Conservation (phyloP, 2,113 vertebrate species). For the Vulpes vulpes region DNA sequence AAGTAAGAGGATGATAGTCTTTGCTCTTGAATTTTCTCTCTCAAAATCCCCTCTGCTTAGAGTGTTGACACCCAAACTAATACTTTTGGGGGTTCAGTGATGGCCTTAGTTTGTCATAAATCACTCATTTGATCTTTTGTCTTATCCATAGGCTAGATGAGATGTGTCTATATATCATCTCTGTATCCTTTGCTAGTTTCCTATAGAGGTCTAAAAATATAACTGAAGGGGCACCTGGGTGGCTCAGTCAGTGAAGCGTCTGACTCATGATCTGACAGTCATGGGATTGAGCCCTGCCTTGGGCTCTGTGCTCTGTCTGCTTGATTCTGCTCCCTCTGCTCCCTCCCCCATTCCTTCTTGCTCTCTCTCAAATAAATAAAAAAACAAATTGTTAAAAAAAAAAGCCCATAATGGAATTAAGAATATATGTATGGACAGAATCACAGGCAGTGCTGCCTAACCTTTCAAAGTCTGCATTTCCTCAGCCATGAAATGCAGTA, state of each 20-base stretch:
- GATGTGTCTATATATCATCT: not conserved
- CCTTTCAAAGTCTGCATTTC: not conserved
- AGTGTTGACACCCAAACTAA: not conserved
- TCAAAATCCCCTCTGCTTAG: not conserved
- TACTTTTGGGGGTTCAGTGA: not conserved
- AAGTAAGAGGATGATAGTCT: not conserved
- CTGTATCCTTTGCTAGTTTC: not conserved
- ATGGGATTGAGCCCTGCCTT: not conserved
- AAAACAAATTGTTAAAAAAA: not conserved
- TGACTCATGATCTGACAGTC: not conserved
- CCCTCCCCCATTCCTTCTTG: not conserved
- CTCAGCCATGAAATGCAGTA: not conserved
- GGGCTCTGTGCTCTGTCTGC: not conserved
- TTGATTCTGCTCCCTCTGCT: not conserved
- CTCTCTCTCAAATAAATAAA: not conserved
- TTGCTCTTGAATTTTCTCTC: not conserved
- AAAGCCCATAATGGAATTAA: not conserved
- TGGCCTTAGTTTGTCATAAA: not conserved
- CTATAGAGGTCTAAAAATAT: not conserved
- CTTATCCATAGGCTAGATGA: not conserved
- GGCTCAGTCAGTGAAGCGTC: not conserved
- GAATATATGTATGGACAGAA: not conserved
- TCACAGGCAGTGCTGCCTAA: not conserved
- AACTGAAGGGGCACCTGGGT: not conserved
- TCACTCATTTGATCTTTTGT: not conserved